These are phyloP conservation scores for Chaetura pelagica DNA, from an alignment of 2,113 vertebrate species.

Conservation along the genomic window DNA sequence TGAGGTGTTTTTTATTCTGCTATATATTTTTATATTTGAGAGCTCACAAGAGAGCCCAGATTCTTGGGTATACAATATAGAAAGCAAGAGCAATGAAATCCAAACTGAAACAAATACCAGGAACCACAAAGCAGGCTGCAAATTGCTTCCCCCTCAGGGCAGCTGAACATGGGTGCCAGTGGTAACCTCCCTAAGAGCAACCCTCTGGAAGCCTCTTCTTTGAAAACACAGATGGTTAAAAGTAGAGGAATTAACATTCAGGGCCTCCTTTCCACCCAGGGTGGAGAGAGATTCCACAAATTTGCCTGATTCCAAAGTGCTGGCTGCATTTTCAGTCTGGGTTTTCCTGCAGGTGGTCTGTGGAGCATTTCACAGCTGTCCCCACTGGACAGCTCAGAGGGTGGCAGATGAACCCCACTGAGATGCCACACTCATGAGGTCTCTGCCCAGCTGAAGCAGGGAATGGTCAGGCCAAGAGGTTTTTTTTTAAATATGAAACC, in stretches of 20 bases:
- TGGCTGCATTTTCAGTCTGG: background rate
- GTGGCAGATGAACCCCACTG: accelerated
- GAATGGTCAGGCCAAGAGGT: background rate
- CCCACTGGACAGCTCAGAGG: background rate
- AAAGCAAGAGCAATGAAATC: slow-evolving; percentile 72
- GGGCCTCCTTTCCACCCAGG: background rate
- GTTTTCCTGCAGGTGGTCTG: background rate
- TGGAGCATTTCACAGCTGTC: background rate
- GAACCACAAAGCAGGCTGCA: slow-evolving; percentile 26
- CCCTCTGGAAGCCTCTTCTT: background rate
- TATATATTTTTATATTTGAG: slow-evolving; percentile 71
- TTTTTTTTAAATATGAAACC: background rate
- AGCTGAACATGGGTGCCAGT: slow-evolving; percentile 28
- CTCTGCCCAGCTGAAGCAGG: background rate
- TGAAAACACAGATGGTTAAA: background rate
- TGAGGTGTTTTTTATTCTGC: slow-evolving; percentile 78
- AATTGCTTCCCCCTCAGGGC: slow-evolving; percentile 57
- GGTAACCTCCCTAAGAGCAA: background rate
- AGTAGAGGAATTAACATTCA: background rate
- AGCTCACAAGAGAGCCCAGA: slow-evolving; percentile 66
- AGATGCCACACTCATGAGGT: background rate
- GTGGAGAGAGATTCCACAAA: background rate
- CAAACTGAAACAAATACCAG: slow-evolving; percentile 57
- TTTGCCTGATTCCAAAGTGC: background rate
- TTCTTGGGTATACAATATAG: slow-evolving; percentile 70